Evolutionary conservation across 1,140 invertebrate genomes (phyloP).

Genomic region (Venturia canescens): DNA sequence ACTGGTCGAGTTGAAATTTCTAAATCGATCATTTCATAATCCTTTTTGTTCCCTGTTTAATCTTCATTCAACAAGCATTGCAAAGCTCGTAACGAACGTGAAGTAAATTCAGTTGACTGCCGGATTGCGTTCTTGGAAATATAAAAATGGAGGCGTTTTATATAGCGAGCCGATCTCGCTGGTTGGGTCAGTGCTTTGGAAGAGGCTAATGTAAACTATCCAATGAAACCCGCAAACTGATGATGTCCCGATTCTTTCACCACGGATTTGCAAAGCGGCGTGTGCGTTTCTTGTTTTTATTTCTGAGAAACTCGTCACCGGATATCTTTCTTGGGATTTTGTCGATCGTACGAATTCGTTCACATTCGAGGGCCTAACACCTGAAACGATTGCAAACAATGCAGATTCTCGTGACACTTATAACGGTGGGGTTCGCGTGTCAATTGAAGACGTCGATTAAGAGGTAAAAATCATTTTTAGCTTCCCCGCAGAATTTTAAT

Average conservation of each 20-base stretch:
- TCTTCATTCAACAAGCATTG: too few relatives aligned
- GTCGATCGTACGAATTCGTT: not conserved
- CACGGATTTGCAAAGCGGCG: not conserved
- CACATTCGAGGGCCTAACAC: not conserved
- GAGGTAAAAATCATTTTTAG: too few relatives aligned
- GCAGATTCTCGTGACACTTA: conserved; percentile 21
- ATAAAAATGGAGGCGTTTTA: too few relatives aligned
- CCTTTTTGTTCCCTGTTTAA: too few relatives aligned
- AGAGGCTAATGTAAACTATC: not conserved
- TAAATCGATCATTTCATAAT: too few relatives aligned
- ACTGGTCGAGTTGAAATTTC: too few relatives aligned
- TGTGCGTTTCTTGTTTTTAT: conserved; percentile 19
- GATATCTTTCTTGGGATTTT: not conserved
- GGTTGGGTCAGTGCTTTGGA: not conserved
- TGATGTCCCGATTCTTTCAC: not conserved
- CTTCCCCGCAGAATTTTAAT: too few relatives aligned
- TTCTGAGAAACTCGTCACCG: conserved; percentile 29
- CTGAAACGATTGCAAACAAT: not conserved
- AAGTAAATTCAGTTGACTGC: too few relatives aligned
- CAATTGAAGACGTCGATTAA: not conserved
- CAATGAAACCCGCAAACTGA: not conserved
- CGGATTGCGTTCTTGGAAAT: too few relatives aligned
- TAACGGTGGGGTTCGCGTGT: not conserved
- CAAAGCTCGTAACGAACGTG: too few relatives aligned
- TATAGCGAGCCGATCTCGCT: not conserved